Percentiles rank a stretch among this genome's conserved stretches.
These are phyloP conservation scores for Albula glossodonta DNA, from an alignment of 2,113 vertebrate genomes.

Conservation along the genomic window DNA sequence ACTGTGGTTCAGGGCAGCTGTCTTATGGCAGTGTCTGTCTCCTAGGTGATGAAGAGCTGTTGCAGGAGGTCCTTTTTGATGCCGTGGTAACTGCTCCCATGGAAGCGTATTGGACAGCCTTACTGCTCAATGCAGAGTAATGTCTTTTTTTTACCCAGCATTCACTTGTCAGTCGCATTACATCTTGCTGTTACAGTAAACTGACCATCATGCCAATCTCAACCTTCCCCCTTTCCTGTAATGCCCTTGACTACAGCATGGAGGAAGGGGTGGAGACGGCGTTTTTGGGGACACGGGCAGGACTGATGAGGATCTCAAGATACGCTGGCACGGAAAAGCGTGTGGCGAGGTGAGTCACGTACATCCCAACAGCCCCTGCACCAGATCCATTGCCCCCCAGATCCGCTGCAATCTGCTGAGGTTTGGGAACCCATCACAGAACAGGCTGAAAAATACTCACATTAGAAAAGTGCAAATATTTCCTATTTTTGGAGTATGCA, in stretches of 20 bases:
- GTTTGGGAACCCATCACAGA: too few relatives aligned
- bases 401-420: neutral
- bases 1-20: neutral
- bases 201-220: neutral
- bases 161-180: neutral
- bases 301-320: slow-evolving; percentile 78
- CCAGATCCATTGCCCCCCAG: neutral
- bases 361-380: neutral
- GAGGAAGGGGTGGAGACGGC: slow-evolving; percentile 80
- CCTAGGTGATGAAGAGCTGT: slow-evolving; percentile 81
- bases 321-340: slow-evolving; percentile 84
- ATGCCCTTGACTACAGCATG: slow-evolving; percentile 55
- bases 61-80: slow-evolving; percentile 88
- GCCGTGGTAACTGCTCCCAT: slow-evolving; percentile 93
- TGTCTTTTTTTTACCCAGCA: slow-evolving; percentile 24
- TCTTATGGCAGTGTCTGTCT: slow-evolving; percentile 5
- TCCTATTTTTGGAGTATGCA: too few relatives aligned
- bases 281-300: slow-evolving; percentile 89
- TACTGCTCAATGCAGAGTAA: slow-evolving; percentile 84
- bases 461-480: too few relatives aligned
- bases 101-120: slow-evolving; percentile 93
- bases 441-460: too few relatives aligned
- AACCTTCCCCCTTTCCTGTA: neutral
- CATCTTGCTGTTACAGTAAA: neutral
- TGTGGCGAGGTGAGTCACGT: slow-evolving; percentile 76